Base-by-base conservation (phyloP, 2,113 vertebrate genomes). In the Carassius gibelio region DNA sequence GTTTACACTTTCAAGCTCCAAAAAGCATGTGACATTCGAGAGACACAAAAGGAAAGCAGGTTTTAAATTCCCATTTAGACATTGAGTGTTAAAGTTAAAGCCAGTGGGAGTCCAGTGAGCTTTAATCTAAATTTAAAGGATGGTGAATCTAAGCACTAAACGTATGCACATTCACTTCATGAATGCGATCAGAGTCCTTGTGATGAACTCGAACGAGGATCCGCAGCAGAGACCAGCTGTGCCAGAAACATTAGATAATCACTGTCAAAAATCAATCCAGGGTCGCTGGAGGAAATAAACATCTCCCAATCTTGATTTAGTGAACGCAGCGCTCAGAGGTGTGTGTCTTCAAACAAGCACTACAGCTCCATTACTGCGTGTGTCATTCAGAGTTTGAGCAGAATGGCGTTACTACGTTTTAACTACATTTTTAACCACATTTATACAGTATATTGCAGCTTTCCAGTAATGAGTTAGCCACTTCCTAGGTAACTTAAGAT, bases 181-280 rank as follows among this genome's bases (percentile, higher is more conserved):
- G 42, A 45, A 45, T 62, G 77, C 7, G 34, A 69, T 38, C 38
- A 76, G 13, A 69, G 57, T 21, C 38, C 77, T 26, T 72, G 36
- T 23, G 52, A 86, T 23, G 36, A 79, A 62, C 77, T 62, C 1
- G 10, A 11, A 79, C 42, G 77, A 80, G 45, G 62, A 62, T 62
- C 62, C 17, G 64, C 77, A 45, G 26, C 36, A 75, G n/a, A 42
- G 79, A 64, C 69, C 69, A 55, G 38, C 84, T 75, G 78, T 23
- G 68, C 80, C 17, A 86, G 21, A 59, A 38, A 77, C 15, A 10
- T 15, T 68, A 23, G 38, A 83, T 82, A 86, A 59, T 77, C 48
- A 4, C 19, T 45, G 71, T 57, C 64, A 30, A 61, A 71, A 42
- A 83, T 86, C 81, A 34, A 86, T 86, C 34, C 36, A 23, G 61